Conservation (phyloP, 2,888 invertebrate species). For the Polydrusus cervinus region DNA sequence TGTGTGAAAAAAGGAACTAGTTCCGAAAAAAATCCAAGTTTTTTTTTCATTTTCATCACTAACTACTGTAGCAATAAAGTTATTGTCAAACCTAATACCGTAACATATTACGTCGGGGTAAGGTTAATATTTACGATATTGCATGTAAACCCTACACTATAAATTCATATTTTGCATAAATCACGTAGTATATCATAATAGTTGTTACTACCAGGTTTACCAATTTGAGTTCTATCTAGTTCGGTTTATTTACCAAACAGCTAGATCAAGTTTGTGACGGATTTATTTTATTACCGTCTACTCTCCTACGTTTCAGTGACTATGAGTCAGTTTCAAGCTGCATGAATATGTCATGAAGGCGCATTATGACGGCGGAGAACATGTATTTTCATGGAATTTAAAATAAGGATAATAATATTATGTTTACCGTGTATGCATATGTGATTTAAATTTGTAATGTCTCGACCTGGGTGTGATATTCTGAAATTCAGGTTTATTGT, state of each 20-base stretch:
- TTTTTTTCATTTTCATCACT: no score
- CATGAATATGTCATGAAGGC: not conserved
- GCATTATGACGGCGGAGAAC: not conserved
- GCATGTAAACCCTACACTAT: slow-evolving; percentile 13
- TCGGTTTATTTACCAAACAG: slow-evolving; percentile 20
- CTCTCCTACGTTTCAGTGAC: slow-evolving; percentile 25
- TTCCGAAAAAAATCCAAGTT: no score
- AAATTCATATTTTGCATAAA: slow-evolving; percentile 30
- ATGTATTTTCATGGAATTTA: slow-evolving; percentile 1
- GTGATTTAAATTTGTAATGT: no score
- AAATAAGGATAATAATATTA: not conserved
- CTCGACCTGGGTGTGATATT: no score
- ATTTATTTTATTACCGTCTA: slow-evolving; percentile 27
- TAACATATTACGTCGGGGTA: no score
- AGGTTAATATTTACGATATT: not conserved
- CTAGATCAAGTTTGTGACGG: slow-evolving; percentile 17
- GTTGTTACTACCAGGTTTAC: slow-evolving; percentile 23
- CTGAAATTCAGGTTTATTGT: no score
- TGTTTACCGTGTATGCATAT: no score
- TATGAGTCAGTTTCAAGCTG: not conserved
- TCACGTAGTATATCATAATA: slow-evolving; percentile 10
- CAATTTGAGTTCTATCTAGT: slow-evolving; percentile 12
- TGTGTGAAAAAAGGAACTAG: no score
- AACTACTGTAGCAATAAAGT: no score
- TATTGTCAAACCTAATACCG: no score